These are phyloP conservation scores for Cynocephalus volans DNA, from an alignment of 2,113 vertebrate species.

Conservation along the genomic window DNA sequence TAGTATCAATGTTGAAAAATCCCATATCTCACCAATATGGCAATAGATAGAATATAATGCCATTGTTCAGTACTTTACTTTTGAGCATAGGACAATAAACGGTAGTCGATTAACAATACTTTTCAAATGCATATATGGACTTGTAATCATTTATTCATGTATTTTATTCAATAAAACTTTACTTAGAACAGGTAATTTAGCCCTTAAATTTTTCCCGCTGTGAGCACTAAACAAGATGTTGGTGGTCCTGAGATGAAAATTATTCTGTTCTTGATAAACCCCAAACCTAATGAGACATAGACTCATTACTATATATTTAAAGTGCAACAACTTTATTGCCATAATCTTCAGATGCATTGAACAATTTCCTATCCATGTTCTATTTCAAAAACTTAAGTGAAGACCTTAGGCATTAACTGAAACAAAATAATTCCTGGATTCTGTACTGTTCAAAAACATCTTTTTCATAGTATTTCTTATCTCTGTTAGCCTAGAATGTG, in stretches of 20 bases:
- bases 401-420: not conserved
- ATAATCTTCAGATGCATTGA: not conserved
- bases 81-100: not conserved
- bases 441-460: not conserved
- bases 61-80: not conserved
- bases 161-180: not conserved
- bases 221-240: not conserved
- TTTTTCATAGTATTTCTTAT: not conserved
- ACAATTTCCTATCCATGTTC: not conserved
- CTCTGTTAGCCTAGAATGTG: not conserved
- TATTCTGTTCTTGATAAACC: not conserved
- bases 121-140: not conserved
- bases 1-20: not conserved
- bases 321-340: not conserved
- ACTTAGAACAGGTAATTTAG: not conserved
- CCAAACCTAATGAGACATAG: not conserved
- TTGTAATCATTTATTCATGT: not conserved
- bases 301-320: not conserved
- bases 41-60: not conserved
- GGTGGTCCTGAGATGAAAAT: not conserved
- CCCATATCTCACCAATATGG: not conserved
- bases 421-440: not conserved
- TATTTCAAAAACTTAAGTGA: not conserved
- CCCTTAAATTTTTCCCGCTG: not conserved
- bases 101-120: not conserved